A percentile compares a stretch with the other conserved stretches of the same genome.
phyloP scores from a whole-genome alignment of 2,797 vertebrate species.

The Pseudochirops cupreus region DNA sequence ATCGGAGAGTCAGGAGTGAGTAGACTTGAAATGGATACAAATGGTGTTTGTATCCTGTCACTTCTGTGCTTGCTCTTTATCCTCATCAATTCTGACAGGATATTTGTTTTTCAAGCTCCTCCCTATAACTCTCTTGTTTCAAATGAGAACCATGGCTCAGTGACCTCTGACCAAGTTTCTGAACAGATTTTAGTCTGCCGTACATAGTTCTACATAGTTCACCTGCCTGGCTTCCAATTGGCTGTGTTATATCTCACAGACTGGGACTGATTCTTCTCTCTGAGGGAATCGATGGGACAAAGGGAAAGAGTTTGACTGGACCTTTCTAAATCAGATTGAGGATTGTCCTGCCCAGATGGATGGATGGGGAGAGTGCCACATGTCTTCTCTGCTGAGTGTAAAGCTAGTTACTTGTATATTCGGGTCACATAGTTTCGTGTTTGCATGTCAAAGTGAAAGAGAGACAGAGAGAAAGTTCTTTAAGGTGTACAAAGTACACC shows the following conservation, averaged over 20 bases:
- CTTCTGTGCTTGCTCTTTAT: neutral
- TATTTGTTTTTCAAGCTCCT: neutral
- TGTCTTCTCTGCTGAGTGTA: neutral
- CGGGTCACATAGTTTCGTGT: neutral
- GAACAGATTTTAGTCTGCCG: neutral
- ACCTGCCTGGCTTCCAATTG: neutral
- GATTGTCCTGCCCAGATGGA: neutral
- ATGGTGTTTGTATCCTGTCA: neutral
- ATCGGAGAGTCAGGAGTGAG: accelerated
- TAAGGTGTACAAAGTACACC: no score
- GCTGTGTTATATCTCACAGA: neutral
- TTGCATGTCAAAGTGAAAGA: neutral
- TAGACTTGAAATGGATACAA: neutral
- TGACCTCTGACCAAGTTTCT: neutral
- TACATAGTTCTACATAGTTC: neutral
- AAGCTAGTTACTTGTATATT: neutral
- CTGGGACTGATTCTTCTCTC: neutral
- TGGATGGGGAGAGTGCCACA: neutral
- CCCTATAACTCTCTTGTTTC: neutral
- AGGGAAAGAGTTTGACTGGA: neutral
- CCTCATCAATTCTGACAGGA: neutral
- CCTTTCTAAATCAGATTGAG: no score
- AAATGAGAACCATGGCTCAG: neutral
- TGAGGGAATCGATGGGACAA: neutral
- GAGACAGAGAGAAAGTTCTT: no score